phyloP scores from a whole-genome alignment of 2,113 vertebrate species.

The Bucco capensis region DNA sequence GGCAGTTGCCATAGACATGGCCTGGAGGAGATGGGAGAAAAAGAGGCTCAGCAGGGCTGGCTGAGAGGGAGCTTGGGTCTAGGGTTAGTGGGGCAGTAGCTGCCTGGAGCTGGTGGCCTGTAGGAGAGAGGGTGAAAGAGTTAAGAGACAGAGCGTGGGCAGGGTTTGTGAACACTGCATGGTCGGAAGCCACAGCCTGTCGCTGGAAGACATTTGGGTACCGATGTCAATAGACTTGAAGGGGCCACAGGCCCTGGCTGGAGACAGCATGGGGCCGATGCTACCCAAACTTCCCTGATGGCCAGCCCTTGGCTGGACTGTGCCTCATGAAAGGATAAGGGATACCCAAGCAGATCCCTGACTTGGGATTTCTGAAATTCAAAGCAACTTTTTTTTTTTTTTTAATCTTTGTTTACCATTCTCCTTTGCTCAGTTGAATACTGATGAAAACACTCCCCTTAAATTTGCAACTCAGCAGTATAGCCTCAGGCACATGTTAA shows the following conservation, averaged over 20 bases:
- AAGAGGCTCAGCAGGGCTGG: too few relatives aligned
- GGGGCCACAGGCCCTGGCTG: not conserved
- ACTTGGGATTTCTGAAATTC: not conserved
- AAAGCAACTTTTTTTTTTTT: not conserved
- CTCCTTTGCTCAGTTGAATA: not conserved
- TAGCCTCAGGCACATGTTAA: constrained; percentile 28
- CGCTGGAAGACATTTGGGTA: not conserved
- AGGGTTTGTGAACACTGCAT: too few relatives aligned
- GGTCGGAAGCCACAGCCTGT: too few relatives aligned
- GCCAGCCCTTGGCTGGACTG: not conserved
- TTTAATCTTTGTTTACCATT: not conserved
- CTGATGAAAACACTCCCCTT: not conserved
- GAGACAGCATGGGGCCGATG: not conserved
- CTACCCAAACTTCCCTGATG: not conserved
- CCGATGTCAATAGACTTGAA: not conserved
- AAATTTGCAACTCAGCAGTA: constrained; percentile 13
- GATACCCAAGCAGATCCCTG: too few relatives aligned
- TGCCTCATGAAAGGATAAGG: not conserved
- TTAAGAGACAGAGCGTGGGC: too few relatives aligned
- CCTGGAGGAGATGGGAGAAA: too few relatives aligned
- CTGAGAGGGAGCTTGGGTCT: too few relatives aligned
- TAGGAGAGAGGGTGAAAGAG: too few relatives aligned
- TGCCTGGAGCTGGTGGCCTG: too few relatives aligned
- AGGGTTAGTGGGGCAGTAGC: too few relatives aligned
- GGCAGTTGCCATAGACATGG: too few relatives aligned